Base-by-base conservation (phyloP, 2,113 vertebrate species). In the Polypterus bichir region DNA sequence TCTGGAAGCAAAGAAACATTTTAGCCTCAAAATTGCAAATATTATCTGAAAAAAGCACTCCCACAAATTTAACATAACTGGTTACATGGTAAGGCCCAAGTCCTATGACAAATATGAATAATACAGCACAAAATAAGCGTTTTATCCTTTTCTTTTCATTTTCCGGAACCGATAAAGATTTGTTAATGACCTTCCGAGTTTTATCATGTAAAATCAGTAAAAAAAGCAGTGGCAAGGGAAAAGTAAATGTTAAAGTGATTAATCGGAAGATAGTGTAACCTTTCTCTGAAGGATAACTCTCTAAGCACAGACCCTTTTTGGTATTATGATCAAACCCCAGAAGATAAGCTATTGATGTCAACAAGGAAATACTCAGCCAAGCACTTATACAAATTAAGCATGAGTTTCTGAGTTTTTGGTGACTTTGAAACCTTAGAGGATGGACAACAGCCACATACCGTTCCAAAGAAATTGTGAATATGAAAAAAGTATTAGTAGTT, bases 381-480 rank as follows among this genome's bases (percentile, higher is more conserved):
- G 52, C 7, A 8, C 5, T 8, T 3, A 63, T 4, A 3, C 68
- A 69, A 48, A 61, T 9, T 7, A 46, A 58, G n/a, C 2, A 1
- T 1, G 60, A 11, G 0, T 46, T 59, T 7, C 4, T 47, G 3
- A 62, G 3, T 2, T 6, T 10, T 9, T 65, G 64, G 55, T 64
- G 48, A 5, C 8, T 10, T 5, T 44, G 59, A 51, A 57, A 68
- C 5, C 6, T 52, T 3, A 67, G 46, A 0, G 65, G 68, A 3
- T 65, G 53, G 7, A 47, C 59, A 4, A 70, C 45, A 5, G 67
- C 72, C 1, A 76, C 27, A 44, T 62, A 71, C 4, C n/a, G 46
- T 44, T 69, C 54, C 61, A 72, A 27, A 46, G 49, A 60, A 1
- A 69, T 69, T 9, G 72, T 67, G 7, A 69, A 54, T 44, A 65